Evolutionary conservation across 2,888 invertebrate species (phyloP), one percentile per base, ranked within the genome.

Genomic region (Caenorhabditis doughertyi): DNA sequence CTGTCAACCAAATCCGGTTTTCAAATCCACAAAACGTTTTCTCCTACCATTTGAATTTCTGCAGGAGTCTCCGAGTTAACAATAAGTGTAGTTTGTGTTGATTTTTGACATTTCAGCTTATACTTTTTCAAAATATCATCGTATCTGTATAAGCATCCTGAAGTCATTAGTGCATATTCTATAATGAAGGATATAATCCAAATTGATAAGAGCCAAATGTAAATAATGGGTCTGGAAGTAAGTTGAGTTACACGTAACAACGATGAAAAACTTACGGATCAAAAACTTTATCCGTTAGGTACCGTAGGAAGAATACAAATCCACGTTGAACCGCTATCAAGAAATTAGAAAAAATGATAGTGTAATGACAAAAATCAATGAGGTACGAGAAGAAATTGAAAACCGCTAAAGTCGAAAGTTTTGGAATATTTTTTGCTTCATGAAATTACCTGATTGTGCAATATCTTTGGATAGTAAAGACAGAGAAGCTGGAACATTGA

Each of bases 401-500:
- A 25, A 62, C 11, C 2, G 16, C 60, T 62, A 39, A 21, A 56
- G n/a, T n/a, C n/a, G n/a, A n/a, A n/a, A n/a, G n/a, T n/a, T n/a
- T n/a, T n/a, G n/a, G n/a, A n/a, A n/a, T n/a, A n/a, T n/a, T n/a
- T n/a, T n/a, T n/a, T n/a, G n/a, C n/a, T n/a, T n/a, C n/a, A n/a
- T n/a, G n/a, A n/a, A n/a, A n/a, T 18, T 44, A 79, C 79, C 55
- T 23, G 80, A 73, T 16, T 68, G 18, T 0, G 55, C 62, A 27
- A 64, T 70, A 9, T 81, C 70, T 64, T 53, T 70, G 0, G 81
- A 74, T 9, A 81, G 9, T 9, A 55, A 35, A 21, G 74, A 81
- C 11, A 81, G 39, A 8, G 74, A 70, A 0, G 74, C 73, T 25
- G 81, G 81, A 4, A 81, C 64, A 32, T 74, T 68, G n/a, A 74